Percentiles rank a stretch among this genome's conserved stretches.
Conservation (phyloP, 2,888 invertebrate genomes). For the Podabrus alpinus region DNA sequence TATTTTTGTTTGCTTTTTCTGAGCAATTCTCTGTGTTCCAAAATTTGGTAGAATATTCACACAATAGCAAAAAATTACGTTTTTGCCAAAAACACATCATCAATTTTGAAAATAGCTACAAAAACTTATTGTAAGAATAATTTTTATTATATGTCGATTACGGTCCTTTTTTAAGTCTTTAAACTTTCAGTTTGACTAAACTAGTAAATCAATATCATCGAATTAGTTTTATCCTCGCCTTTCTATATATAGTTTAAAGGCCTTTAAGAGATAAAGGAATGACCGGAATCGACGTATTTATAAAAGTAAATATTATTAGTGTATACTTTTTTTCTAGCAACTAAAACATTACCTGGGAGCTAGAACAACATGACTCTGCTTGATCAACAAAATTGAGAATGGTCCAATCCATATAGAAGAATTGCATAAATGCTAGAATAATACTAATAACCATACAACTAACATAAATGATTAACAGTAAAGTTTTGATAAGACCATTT, state of each 20-base stretch:
- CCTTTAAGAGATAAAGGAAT: too few species aligned
- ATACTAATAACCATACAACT: too few species aligned
- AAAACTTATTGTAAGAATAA: too few species aligned
- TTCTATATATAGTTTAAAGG: too few species aligned
- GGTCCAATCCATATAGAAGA: not conserved
- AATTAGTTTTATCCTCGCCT: too few species aligned
- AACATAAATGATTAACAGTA: not conserved
- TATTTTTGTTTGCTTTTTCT: not conserved
- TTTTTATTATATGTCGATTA: too few species aligned
- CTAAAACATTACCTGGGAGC: not conserved
- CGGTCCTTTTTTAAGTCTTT: too few species aligned
- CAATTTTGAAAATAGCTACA: not conserved
- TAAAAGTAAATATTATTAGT: too few species aligned
- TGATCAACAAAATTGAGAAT: not conserved
- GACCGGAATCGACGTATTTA: too few species aligned
- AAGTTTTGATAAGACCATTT: not conserved
- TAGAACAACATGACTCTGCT: not conserved
- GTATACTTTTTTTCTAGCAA: too few species aligned
- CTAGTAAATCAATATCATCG: too few species aligned
- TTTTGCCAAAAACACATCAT: not conserved
- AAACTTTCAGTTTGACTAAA: too few species aligned
- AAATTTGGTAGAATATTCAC: not conserved
- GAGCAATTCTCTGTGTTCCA: not conserved
- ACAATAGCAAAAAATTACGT: not conserved
- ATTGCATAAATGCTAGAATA: not conserved